phyloP scores from a whole-genome alignment of 2,113 vertebrate species.

The Natator depressus region DNA sequence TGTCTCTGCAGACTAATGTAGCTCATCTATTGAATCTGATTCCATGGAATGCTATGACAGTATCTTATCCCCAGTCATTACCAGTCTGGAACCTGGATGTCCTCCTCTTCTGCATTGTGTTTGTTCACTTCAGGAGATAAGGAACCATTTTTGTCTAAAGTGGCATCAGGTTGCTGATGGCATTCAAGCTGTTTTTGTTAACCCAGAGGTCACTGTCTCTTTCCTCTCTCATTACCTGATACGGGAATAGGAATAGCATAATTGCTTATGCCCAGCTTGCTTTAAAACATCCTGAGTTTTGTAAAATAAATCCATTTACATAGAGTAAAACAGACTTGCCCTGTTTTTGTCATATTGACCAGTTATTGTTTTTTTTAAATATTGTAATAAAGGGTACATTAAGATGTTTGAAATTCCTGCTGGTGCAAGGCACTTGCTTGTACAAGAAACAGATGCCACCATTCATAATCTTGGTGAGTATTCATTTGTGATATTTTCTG shows the following conservation, averaged over 20 bases:
- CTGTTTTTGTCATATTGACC: constrained; percentile 29
- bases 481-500: background rate
- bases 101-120: background rate
- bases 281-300: background rate
- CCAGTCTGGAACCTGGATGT: background rate
- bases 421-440: constrained; percentile 93
- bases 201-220: background rate
- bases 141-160: background rate
- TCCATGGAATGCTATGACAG: background rate
- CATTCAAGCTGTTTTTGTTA: background rate
- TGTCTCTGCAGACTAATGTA: background rate
- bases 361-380: constrained; percentile 18
- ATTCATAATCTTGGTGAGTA: constrained; percentile 89
- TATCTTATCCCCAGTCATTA: rapidly evolving
- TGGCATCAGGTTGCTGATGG: background rate
- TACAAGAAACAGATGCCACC: constrained; percentile 90
- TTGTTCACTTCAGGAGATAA: background rate
- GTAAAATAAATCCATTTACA: background rate
- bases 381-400: constrained; percentile 83
- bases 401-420: constrained; percentile 96
- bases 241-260: background rate
- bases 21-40: background rate
- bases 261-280: background rate
- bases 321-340: background rate
- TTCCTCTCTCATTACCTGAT: background rate